phyloP scores from a whole-genome alignment of 2,113 vertebrate species.

The Osmerus mordax region DNA sequence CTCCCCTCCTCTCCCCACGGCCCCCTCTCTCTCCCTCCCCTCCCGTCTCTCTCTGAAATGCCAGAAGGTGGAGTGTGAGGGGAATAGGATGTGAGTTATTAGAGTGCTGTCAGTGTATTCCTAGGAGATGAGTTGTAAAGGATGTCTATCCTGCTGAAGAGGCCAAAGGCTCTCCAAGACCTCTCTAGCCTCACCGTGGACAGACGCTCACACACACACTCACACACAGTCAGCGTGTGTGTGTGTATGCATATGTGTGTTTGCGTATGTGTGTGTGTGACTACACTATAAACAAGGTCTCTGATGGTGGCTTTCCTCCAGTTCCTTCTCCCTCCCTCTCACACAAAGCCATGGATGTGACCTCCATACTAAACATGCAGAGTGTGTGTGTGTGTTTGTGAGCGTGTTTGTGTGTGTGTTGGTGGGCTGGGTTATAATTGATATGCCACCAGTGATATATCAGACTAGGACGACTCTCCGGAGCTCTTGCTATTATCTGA shows the following conservation, averaged over 20 bases:
- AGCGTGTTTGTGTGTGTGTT: constrained; percentile 49
- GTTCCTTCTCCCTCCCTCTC: no score
- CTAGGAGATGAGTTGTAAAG: constrained; percentile 48
- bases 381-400: constrained; percentile 62
- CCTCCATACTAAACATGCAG: constrained; percentile 56
- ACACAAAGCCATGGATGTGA: constrained; percentile 40
- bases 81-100: constrained; percentile 47
- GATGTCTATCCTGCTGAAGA: constrained; percentile 54
- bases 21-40: neutral
- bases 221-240: neutral
- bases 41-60: constrained; percentile 20
- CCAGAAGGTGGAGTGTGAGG: constrained; percentile 43
- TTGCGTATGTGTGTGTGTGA: neutral
- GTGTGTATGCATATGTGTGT: constrained; percentile 22
- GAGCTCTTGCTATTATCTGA: constrained; percentile 25
- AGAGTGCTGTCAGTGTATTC: constrained; percentile 46
- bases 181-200: neutral
- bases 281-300: constrained; percentile 23
- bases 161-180: constrained; percentile 14
- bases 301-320: neutral
- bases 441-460: constrained; percentile 63
- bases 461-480: constrained; percentile 8
- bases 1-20: constrained; percentile 4
- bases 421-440: constrained; percentile 49
- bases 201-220: neutral